A percentile compares a stretch with the other conserved stretches of the same genome.
Evolutionary conservation across 2,888 invertebrate species (phyloP).

Genomic region (Drosophila sordidula): DNA sequence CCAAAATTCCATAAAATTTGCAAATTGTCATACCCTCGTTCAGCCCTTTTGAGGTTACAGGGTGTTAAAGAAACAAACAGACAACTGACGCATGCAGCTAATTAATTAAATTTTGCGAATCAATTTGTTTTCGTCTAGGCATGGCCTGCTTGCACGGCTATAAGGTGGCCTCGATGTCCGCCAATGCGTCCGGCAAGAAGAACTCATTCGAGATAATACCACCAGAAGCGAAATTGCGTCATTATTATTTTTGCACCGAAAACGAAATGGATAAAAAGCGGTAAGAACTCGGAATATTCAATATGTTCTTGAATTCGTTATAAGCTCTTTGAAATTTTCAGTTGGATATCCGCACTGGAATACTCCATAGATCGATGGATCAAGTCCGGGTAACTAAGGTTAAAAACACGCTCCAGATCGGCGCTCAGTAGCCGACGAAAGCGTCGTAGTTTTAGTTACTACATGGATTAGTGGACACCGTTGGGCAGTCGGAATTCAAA

Average conservation of each 20-base stretch:
- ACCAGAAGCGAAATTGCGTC: slow-evolving; percentile 93
- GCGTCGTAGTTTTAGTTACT: slow-evolving; percentile 83
- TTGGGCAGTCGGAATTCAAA: slow-evolving; percentile 23
- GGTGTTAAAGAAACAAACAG: slow-evolving; percentile 17
- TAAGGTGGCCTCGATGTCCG: slow-evolving; percentile 90
- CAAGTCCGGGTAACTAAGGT: slow-evolving; percentile 87
- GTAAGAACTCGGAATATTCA: slow-evolving; percentile 85
- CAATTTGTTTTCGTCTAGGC: slow-evolving; percentile 86
- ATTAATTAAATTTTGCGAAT: slow-evolving; percentile 56
- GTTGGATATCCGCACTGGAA: slow-evolving; percentile 97
- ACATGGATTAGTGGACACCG: slow-evolving; percentile 70
- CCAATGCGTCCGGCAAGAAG: slow-evolving; percentile 93
- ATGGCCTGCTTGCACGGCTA: slow-evolving; percentile 98
- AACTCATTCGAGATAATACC: slow-evolving; percentile 96
- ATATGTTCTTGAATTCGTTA: too few relatives aligned
- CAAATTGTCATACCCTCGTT: too few relatives aligned
- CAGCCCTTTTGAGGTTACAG: not conserved
- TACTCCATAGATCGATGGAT: slow-evolving; percentile 98
- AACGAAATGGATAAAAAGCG: slow-evolving; percentile 97
- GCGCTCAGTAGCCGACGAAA: slow-evolving; percentile 75
- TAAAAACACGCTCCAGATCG: slow-evolving; percentile 80
- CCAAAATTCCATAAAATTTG: too few relatives aligned
- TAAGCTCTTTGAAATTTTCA: slow-evolving; percentile 77
- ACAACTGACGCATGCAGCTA: slow-evolving; percentile 36
- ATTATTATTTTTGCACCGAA: slow-evolving; percentile 96